Base-by-base conservation (phyloP, 2,888 invertebrate genomes). In the Oligia strigilis region DNA sequence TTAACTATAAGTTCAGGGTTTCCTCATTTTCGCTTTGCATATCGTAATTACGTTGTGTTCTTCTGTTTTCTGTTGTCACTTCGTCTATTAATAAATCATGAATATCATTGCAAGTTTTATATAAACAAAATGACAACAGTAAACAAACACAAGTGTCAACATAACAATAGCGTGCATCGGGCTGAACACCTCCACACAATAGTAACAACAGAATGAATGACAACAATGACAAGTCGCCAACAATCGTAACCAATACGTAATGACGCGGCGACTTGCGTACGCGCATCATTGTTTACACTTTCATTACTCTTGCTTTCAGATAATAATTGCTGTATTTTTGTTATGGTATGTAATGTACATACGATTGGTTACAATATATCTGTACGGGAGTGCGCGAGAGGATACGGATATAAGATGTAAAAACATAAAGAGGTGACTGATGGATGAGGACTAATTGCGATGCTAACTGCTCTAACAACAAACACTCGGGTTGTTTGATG, bases 241-340 rank as follows among this genome's bases (percentile, higher is more conserved):
- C 84, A 84, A 19, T 40, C 66, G 67, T 62, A 62, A 67, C 67
- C 52, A 36, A 77, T 72, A 77, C 72, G 79, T 69, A 76, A 83
- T 80, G 87, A 84, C 81, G 66, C 65, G 46, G 58, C 11, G 43
- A 55, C 64, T 65, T 84, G 87, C 80, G 87, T 75, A 75, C 46
- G 86, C 87, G 78, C 75, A 77, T 70, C 52, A 66, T 77, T 77
- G 69, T 87, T 65, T 70, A 87, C 74, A 69, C 72, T 73, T 82
- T 82, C 82, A 65, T 84, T 70, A 81, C 85, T 86, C 46, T 77
- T 77, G 77, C 86, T 86, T 84, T 87, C 72, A 69, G 36, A 8
- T 76, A 46, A 73, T 75, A n/a, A 70, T 75, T 67, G 46, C 29
- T 55, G 55, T 52, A 29, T 64, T 77, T 70, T 80, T 74, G 62